These are phyloP conservation scores for Lamprotornis superbus DNA, from an alignment of 2,113 vertebrate species.

Conservation along the genomic window DNA sequence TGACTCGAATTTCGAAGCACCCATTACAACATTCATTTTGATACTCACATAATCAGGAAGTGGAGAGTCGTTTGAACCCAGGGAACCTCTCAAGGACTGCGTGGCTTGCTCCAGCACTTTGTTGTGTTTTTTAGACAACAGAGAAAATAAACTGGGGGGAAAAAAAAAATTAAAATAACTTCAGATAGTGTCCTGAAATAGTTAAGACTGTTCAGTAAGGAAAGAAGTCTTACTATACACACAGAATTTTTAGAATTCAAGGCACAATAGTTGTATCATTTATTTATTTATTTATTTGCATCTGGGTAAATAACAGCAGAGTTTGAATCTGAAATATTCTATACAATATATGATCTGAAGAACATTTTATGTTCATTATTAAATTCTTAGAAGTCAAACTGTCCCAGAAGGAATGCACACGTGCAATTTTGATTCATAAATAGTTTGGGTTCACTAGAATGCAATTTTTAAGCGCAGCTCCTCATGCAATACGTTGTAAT, in stretches of 20 bases:
- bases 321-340: background rate
- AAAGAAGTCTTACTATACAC: background rate
- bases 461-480: background rate
- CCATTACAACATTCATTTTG: background rate
- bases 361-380: background rate
- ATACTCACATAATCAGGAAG: conserved; percentile 97
- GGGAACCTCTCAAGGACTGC: conserved; percentile 86
- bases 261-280: background rate
- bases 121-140: conserved; percentile 99
- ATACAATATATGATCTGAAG: background rate
- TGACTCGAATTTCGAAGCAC: background rate
- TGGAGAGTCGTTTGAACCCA: conserved; percentile 78
- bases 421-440: background rate
- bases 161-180: background rate
- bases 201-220: background rate
- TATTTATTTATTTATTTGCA: background rate
- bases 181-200: background rate
- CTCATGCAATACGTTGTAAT: background rate
- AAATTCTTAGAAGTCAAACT: background rate
- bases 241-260: background rate
- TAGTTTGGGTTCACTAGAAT: background rate
- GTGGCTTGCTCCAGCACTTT: conserved; percentile 98
- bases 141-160: conserved; percentile 85
- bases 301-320: background rate
- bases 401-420: background rate